Evolutionary conservation across 2,888 invertebrate genomes (phyloP), one percentile per base, ranked within the genome.

Genomic region (Trachelus tabidus): DNA sequence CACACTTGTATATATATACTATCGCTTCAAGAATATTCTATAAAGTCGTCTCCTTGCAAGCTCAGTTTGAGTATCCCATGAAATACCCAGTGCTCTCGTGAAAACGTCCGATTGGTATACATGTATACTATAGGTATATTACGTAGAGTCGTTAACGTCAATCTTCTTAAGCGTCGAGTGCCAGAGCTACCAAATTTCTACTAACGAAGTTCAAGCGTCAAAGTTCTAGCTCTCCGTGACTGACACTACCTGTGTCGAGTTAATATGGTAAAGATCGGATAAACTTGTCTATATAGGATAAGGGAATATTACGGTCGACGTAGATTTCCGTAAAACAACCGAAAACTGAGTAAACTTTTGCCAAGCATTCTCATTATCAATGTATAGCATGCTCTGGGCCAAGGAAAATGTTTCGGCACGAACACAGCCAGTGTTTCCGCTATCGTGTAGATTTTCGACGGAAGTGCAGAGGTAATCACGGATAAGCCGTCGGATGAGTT

Each of bases 401-500:
- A 56, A 56, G 56, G 56, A 56, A 56, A 56, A 56, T 23, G 56
- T 56, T 56, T 56, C 23, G 56, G 56, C 56, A 56, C 56, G 56
- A 56, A 23, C 56, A 56, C 56, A 56, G 56, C 56, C 56, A 56
- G 56, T 23, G 56, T 23, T 56, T 56, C 56, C 56, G 56, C 56
- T 56, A 23, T 23, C 56, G 56, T 23, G 56, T 56, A 56, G 56
- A 56, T 56, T 56, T 71, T 71, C 71, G 33, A 31, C 31, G 33
- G 31, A 71, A 71, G 71, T 31, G 31, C 31, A 34, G 71, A 71
- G 71, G 83, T 85, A 85, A 85, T 85, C 85, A 82, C 79, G 78
- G 79, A 81, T 82, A 82, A 86, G 76, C 84, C 83, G 83, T 79
- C 77, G 80, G 75, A 82, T 35, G 34, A 76, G 76, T 78, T 23